Conservation (phyloP, 2,797 vertebrate species). For the Argya squamiceps region DNA sequence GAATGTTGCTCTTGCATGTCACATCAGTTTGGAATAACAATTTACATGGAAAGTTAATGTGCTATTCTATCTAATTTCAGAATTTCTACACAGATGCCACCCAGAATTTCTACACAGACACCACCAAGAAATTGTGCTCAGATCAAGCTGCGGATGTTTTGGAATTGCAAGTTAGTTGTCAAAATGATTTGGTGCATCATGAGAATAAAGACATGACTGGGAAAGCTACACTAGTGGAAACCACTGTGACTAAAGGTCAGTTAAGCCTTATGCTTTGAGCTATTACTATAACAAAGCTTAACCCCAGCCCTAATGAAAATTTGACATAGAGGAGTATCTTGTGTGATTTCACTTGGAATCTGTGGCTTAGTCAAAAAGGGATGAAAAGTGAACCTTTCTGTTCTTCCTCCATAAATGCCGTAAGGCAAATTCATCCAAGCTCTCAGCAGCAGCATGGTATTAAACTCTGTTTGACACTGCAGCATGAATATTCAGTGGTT, state of each 20-base stretch:
- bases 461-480: conserved; percentile 14
- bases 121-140: conserved; percentile 27
- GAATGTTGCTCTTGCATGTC: not conserved
- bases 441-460: not conserved
- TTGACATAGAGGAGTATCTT: not conserved
- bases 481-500: conserved; percentile 1
- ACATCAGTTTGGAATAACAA: not conserved
- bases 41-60: conserved; percentile 22
- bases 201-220: not conserved
- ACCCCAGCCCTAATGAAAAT: not conserved
- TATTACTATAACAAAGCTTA: not conserved
- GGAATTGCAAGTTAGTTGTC: conserved; percentile 25
- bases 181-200: conserved; percentile 3
- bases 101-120: conserved; percentile 57
- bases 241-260: conserved; percentile 30
- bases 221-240: not conserved
- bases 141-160: not conserved
- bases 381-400: not conserved
- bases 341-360: not conserved
- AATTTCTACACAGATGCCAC: not conserved
- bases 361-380: not conserved
- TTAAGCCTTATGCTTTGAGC: not conserved
- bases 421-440: not conserved
- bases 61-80: conserved; percentile 70
- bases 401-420: not conserved